A percentile compares a stretch with the other conserved stretches of the same genome.
phyloP scores from a whole-genome alignment of 2,797 vertebrate genomes.

The Chromis chromis region DNA sequence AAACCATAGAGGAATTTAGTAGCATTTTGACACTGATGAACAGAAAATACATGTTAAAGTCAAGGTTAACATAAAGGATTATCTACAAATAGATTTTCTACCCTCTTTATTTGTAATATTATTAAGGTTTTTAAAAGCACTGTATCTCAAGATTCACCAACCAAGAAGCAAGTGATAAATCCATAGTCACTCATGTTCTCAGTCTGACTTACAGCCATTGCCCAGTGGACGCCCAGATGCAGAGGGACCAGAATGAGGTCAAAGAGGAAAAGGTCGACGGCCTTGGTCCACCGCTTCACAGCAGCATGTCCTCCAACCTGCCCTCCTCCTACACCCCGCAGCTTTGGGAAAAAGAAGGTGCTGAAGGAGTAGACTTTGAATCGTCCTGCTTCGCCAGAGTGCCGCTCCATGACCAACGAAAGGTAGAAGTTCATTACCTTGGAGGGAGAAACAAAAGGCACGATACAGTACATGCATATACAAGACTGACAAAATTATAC shows the following conservation, averaged over 20 bases:
- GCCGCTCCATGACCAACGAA: conserved; percentile 89
- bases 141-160: neutral
- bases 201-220: conserved; percentile 86
- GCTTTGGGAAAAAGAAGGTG: conserved; percentile 94
- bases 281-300: conserved; percentile 93
- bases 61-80: neutral
- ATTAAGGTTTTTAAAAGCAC: neutral
- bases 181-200: neutral
- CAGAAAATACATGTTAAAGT: neutral
- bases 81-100: neutral
- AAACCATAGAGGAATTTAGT: neutral
- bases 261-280: conserved; percentile 89
- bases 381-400: conserved; percentile 74
- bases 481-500: neutral
- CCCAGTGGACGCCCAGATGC: conserved; percentile 92
- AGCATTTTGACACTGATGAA: neutral
- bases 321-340: conserved; percentile 80
- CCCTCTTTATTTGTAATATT: no score
- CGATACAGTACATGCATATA: neutral
- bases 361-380: conserved; percentile 89
- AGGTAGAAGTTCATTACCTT: conserved; percentile 97
- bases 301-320: conserved; percentile 83
- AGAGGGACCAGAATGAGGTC: conserved; percentile 92
- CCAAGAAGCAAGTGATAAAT: neutral
- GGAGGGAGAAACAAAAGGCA: conserved; percentile 13